A percentile compares a stretch with the other conserved stretches of the same genome.
phyloP scores from a whole-genome alignment of 1,140 invertebrate genomes.

The Scaptomyza pallida region DNA sequence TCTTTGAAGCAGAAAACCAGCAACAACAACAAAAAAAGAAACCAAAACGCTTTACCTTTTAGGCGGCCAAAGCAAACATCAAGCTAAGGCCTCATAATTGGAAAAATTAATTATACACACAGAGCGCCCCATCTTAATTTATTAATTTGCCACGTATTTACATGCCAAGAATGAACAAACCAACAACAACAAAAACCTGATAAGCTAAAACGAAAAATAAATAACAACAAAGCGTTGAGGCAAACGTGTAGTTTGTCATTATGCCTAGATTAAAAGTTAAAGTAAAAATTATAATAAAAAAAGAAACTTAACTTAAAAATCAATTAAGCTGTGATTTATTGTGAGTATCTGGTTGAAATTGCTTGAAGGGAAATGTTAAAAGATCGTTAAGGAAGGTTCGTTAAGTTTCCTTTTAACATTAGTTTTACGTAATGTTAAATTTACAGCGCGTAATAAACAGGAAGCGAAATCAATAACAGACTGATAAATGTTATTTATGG shows the following conservation, averaged over 20 bases:
- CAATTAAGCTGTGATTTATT: too few species aligned
- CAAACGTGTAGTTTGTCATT: conserved; percentile 61
- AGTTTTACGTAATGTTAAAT: too few species aligned
- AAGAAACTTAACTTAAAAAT: too few species aligned
- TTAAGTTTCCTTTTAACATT: too few species aligned
- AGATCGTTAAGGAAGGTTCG: too few species aligned
- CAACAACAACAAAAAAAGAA: conserved; percentile 29
- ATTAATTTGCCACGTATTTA: conserved; percentile 49
- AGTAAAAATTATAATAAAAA: conserved; percentile 9
- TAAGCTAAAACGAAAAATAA: conserved; percentile 57
- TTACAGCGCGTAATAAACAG: too few species aligned
- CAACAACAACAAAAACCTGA: conserved; percentile 39
- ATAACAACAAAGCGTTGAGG: conserved; percentile 13
- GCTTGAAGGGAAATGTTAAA: too few species aligned
- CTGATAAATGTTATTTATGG: too few species aligned
- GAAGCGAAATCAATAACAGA: too few species aligned
- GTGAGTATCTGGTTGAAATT: too few species aligned
- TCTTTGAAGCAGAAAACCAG: neutral
- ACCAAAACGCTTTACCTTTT: conserved; percentile 33
- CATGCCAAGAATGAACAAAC: conserved; percentile 5
- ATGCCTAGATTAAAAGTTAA: conserved; percentile 36
- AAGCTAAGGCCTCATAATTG: conserved; percentile 71
- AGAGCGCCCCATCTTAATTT: conserved; percentile 61
- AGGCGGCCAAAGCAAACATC: conserved; percentile 61
- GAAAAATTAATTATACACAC: conserved; percentile 74